Evolutionary conservation across 92 coral and sea anemone genomes (phyloP), one percentile per base, ranked within the genome.

Genomic region (Phenganax subtilis): DNA sequence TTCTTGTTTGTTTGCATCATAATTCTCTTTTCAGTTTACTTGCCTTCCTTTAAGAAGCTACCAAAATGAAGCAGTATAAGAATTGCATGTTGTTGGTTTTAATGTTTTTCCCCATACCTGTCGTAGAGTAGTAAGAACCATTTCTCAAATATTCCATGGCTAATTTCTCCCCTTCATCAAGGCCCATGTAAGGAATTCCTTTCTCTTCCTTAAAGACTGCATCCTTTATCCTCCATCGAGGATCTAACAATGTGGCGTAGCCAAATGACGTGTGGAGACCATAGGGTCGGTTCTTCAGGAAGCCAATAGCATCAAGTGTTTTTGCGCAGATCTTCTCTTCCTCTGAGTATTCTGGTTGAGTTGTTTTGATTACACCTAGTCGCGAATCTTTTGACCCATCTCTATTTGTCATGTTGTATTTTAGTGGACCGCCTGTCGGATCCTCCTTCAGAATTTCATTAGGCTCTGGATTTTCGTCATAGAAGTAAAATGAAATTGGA

Each of bases 181-280:
- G 72, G 15, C 82, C 82, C 70, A 53, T 53, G 25, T 53, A 29
- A 77, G 54, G 71, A 6, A 77, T 44, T 68, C 73, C 73, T 68
- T 68, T 68, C 30, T 60, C 71, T 20, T 62, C 55, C 44, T 77
- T 16, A 27, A 77, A 77, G 14, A 77, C 72, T 11, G 72, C 27
- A 27, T 77, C 47, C 16, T 53, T 58, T 17, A 77, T 47, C 15
- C 31, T 6, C 16, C 3, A 9, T 15, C 57, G 70, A 53, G 82
- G 54, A 53, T 77, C 82, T 16, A 77, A 51, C 69, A 77, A 8
- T 9, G 70, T 37, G 1, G 47, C 57, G 54, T 77, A 60, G 1
- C 82, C 71, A 60, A 77, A 77, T 12, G 57, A 12, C 12, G 82
- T 77, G 20, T 62, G 10, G 6, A 44, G 25, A 28, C 20, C 27